These are phyloP conservation scores for Marasmarcha lunaedactyla DNA, from an alignment of 2,888 invertebrate species.

Conservation along the genomic window DNA sequence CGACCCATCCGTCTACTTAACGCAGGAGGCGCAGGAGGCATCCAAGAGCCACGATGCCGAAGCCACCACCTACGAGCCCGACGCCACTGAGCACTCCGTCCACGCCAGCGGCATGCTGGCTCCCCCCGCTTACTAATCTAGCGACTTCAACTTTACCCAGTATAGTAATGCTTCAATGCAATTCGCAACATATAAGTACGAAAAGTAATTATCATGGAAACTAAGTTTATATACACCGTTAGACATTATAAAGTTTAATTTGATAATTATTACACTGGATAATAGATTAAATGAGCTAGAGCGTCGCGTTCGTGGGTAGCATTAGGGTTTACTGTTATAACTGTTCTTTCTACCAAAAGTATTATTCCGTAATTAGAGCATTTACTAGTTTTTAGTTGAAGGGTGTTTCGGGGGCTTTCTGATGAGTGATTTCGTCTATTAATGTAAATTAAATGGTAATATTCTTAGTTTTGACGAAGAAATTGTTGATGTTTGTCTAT, in stretches of 20 bases:
- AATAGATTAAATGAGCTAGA: neutral
- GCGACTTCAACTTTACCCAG: conserved; percentile 22
- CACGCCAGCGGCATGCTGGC: conserved; percentile 69
- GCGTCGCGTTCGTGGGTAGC: neutral
- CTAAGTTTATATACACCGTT: no score
- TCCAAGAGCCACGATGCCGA: conserved; percentile 48
- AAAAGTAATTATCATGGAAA: neutral
- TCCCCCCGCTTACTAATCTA: conserved; percentile 60
- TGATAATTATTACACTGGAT: no score
- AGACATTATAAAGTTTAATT: no score
- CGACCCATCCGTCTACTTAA: conserved; percentile 64
- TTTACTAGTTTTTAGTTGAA: neutral
- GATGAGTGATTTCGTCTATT: neutral
- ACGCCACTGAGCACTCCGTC: conserved; percentile 67
- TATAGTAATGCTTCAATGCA: neutral
- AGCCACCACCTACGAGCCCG: conserved; percentile 71
- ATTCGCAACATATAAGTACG: neutral
- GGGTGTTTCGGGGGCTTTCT: conserved; percentile 5
- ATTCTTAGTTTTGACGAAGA: conserved; percentile 24
- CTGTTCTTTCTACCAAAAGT: conserved; percentile 59
- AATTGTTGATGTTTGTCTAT: conserved; percentile 33
- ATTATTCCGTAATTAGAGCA: conserved; percentile 30
- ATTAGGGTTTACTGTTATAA: conserved; percentile 12
- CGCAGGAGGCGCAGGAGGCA: conserved; percentile 42
- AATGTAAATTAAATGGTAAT: neutral